Conservation (phyloP, 2,113 vertebrate genomes). For the Chauna torquata region DNA sequence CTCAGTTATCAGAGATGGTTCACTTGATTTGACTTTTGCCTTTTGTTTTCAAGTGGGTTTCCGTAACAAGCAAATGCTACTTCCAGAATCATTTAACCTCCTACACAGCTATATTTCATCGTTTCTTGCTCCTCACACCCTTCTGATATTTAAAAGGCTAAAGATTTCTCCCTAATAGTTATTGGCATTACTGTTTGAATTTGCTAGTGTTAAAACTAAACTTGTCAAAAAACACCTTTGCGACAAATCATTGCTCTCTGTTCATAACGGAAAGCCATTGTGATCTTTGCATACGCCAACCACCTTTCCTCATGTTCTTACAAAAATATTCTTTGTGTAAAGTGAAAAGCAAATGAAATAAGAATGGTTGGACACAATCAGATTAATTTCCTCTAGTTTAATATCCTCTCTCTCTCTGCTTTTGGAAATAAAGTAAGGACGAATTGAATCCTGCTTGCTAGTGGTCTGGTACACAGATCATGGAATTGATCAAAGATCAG, state of each 20-base stretch:
- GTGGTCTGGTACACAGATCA: not conserved
- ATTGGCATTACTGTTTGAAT: not conserved
- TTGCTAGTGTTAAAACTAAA: not conserved
- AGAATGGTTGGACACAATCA: not conserved
- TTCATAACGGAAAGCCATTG: not conserved
- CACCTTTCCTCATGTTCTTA: not conserved
- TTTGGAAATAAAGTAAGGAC: not conserved
- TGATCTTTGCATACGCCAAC: not conserved
- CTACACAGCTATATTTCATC: not conserved
- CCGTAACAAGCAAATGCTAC: not conserved
- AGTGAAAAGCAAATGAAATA: not conserved
- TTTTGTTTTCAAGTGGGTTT: not conserved
- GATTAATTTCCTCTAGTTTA: not conserved
- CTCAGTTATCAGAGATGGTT: not conserved
- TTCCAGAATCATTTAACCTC: not conserved
- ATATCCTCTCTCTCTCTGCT: not conserved
- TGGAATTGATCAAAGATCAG: not conserved
- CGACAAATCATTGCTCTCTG: not conserved
- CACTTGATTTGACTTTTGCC: not conserved
- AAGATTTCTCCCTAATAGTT: not conserved
- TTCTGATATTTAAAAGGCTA: not conserved
- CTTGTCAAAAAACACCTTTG: not conserved
- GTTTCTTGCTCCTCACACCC: not conserved
- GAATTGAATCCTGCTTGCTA: not conserved
- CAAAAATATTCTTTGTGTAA: not conserved